Conservation (phyloP, 1,140 invertebrate species). For the Samia ricini region DNA sequence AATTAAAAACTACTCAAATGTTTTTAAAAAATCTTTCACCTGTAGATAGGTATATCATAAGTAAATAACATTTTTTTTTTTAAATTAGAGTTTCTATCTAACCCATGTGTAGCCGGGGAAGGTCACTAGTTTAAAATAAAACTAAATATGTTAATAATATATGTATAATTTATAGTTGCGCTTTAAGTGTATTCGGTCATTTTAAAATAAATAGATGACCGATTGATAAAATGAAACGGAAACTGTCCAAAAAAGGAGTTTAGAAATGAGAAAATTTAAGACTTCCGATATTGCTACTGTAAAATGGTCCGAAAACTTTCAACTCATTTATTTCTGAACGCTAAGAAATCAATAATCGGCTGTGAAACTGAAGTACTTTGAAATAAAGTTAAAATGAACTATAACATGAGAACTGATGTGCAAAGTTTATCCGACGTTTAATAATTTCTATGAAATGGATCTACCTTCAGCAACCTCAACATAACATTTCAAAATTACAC, state of each 20-base stretch:
- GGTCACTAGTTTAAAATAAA: too few relatives aligned
- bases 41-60: too few relatives aligned
- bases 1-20: too few relatives aligned
- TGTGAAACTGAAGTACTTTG: constrained; percentile 24
- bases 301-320: constrained; percentile 30
- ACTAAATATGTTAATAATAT: too few relatives aligned
- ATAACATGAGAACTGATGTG: constrained; percentile 32
- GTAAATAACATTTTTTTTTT: too few relatives aligned
- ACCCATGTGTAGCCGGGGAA: too few relatives aligned
- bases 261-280: constrained; percentile 19
- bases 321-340: constrained; percentile 41
- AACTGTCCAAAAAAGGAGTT: not conserved
- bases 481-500: not conserved
- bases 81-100: too few relatives aligned
- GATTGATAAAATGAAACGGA: not conserved
- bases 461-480: not conserved
- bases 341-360: constrained; percentile 35
- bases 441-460: constrained; percentile 22
- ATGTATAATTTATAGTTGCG: too few relatives aligned
- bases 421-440: constrained; percentile 26
- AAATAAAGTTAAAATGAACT: constrained; percentile 46
- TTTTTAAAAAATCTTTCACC: too few relatives aligned
- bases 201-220: not conserved
- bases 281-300: constrained; percentile 18
- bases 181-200: too few relatives aligned